phyloP scores from a whole-genome alignment of 1,140 invertebrate species.

The Helicoverpa zea region DNA sequence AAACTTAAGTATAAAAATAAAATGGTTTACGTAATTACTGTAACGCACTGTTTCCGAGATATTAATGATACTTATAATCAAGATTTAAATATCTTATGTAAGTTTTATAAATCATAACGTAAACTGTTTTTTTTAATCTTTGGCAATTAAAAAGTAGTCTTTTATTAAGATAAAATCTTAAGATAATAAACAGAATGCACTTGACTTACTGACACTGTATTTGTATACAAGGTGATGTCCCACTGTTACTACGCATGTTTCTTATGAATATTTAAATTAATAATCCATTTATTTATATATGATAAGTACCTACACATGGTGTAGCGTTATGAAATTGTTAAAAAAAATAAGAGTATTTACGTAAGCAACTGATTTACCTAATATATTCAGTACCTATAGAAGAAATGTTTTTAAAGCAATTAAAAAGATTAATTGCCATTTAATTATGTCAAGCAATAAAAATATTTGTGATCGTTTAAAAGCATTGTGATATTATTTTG shows the following conservation, averaged over 20 bases:
- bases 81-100: background rate
- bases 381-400: too few relatives aligned
- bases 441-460: background rate
- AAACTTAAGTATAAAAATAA: constrained; percentile 29
- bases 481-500: background rate
- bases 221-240: background rate
- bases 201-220: background rate
- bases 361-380: too few relatives aligned
- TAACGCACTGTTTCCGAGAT: constrained; percentile 45
- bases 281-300: too few relatives aligned
- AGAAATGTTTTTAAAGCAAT: too few relatives aligned
- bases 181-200: background rate
- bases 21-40: constrained; percentile 25
- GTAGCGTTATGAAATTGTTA: too few relatives aligned
- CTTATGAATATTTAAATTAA: too few relatives aligned
- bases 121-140: constrained; percentile 4
- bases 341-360: too few relatives aligned
- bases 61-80: background rate
- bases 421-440: background rate
- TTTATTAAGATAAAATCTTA: too few relatives aligned
- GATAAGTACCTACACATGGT: too few relatives aligned
- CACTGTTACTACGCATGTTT: background rate
- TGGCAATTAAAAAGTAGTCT: background rate
- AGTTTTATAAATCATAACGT: constrained; percentile 12
- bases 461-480: background rate